Evolutionary conservation across 2,888 invertebrate species (phyloP).

Genomic region (Bugula neritina): DNA sequence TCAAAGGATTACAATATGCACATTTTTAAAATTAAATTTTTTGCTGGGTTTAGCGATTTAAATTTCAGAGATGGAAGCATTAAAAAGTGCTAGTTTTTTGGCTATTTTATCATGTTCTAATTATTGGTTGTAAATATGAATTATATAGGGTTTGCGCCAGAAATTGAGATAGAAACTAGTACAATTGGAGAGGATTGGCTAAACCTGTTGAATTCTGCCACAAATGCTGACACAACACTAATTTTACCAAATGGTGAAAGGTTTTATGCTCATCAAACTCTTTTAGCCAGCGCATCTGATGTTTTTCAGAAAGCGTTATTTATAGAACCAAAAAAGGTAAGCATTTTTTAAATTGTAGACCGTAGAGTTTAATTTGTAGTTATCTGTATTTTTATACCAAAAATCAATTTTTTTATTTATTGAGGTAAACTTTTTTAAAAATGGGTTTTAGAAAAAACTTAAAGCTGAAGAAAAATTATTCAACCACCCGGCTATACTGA

Average conservation of each 20-base stretch:
- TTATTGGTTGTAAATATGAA: too few species aligned
- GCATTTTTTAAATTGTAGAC: neutral
- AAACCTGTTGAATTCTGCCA: slow-evolving; percentile 37
- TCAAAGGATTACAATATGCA: too few species aligned
- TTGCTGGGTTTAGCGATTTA: too few species aligned
- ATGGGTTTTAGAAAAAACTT: too few species aligned
- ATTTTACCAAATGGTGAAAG: slow-evolving; percentile 35
- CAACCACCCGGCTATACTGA: slow-evolving; percentile 28
- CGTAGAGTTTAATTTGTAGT: neutral
- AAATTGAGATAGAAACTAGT: slow-evolving; percentile 43
- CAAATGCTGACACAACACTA: slow-evolving; percentile 42
- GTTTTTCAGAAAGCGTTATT: slow-evolving; percentile 39
- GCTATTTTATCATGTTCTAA: too few species aligned
- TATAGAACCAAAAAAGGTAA: slow-evolving; percentile 25
- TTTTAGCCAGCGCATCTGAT: slow-evolving; percentile 41
- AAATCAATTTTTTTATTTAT: too few species aligned
- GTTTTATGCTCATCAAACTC: slow-evolving; percentile 40
- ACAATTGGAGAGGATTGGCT: slow-evolving; percentile 43
- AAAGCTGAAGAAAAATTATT: too few species aligned
- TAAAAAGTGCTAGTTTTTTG: neutral
- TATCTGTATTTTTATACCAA: slow-evolving; percentile 17
- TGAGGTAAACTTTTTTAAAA: too few species aligned
- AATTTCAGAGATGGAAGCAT: too few species aligned
- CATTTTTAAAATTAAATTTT: too few species aligned
- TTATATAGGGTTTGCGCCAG: slow-evolving; percentile 35